Evolutionary conservation across 2,888 invertebrate species (phyloP).

Genomic region (Meganola albula): DNA sequence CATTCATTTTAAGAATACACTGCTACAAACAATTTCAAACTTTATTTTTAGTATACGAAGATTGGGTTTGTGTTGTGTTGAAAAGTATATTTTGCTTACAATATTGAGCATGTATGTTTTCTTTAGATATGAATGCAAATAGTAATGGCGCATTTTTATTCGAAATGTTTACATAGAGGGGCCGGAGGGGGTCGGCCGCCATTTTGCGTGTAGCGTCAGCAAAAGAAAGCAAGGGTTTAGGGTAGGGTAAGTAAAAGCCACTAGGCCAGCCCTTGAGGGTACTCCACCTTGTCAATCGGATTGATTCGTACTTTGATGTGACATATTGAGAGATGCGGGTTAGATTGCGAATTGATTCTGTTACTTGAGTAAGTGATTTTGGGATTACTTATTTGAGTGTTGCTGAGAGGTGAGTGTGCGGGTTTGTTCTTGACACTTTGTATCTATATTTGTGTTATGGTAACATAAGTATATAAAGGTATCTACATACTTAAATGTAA

Average conservation of each 20-base stretch:
- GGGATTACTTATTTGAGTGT: too few relatives aligned
- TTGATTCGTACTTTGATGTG: constrained; percentile 20
- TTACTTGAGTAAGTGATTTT: not conserved
- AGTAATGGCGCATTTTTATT: constrained; percentile 77
- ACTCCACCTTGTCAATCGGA: constrained; percentile 19
- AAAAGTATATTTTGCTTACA: constrained; percentile 40
- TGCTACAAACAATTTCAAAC: constrained; percentile 15
- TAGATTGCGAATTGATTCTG: not conserved
- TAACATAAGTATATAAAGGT: too few relatives aligned
- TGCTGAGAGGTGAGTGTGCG: too few relatives aligned
- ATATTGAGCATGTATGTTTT: constrained; percentile 76
- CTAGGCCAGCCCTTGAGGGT: constrained; percentile 24
- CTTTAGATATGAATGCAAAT: constrained; percentile 78
- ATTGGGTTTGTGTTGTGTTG: constrained; percentile 16
- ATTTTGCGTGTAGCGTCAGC: constrained; percentile 68
- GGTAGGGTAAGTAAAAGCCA: constrained; percentile 42
- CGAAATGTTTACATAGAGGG: constrained; percentile 75
- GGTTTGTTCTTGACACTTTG: too few relatives aligned
- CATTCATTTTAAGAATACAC: constrained; percentile 48
- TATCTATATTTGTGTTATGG: too few relatives aligned
- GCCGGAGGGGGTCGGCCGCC: constrained; percentile 49
- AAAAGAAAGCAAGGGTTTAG: constrained; percentile 41
- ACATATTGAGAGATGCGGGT: constrained; percentile 3
- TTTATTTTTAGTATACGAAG: constrained; percentile 1
- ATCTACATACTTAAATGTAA: too few relatives aligned